These are phyloP conservation scores for Neomorphus geoffroyi DNA, from an alignment of 2,797 vertebrate genomes.

Conservation along the genomic window DNA sequence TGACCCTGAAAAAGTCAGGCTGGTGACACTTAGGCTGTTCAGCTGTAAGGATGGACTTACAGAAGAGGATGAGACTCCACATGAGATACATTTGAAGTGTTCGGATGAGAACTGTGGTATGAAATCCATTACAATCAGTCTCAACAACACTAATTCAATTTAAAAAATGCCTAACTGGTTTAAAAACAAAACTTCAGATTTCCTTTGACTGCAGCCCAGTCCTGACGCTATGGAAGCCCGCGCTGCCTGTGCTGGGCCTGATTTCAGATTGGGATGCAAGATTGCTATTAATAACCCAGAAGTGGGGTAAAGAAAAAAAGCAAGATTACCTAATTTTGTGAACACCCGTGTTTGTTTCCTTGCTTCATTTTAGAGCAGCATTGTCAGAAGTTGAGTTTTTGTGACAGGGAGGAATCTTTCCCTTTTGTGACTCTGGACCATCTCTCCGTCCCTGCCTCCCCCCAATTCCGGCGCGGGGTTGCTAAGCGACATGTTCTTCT, in stretches of 20 bases:
- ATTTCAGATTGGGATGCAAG: not conserved
- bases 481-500: conserved; percentile 76
- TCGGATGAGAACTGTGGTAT: not conserved
- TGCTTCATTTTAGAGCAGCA: conserved; percentile 39
- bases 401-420: not conserved
- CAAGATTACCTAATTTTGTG: not conserved
- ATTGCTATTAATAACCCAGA: not conserved
- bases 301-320: not conserved
- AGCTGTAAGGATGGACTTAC: not conserved
- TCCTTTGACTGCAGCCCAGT: not conserved
- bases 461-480: conserved; percentile 52
- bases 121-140: not conserved
- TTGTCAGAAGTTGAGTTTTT: conserved; percentile 49
- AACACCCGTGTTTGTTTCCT: not conserved
- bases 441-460: conserved; percentile 18
- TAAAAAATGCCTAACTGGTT: conserved; percentile 27
- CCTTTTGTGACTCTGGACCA: conserved; percentile 63
- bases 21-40: not conserved
- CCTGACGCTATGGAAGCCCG: not conserved
- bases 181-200: conserved; percentile 42
- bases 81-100: not conserved
- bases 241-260: not conserved
- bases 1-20: not conserved
- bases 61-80: not conserved
- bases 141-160: not conserved